These are phyloP conservation scores for Exaiptasia diaphana DNA, from an alignment of 64 coral and sea anemone species.

Conservation along the genomic window DNA sequence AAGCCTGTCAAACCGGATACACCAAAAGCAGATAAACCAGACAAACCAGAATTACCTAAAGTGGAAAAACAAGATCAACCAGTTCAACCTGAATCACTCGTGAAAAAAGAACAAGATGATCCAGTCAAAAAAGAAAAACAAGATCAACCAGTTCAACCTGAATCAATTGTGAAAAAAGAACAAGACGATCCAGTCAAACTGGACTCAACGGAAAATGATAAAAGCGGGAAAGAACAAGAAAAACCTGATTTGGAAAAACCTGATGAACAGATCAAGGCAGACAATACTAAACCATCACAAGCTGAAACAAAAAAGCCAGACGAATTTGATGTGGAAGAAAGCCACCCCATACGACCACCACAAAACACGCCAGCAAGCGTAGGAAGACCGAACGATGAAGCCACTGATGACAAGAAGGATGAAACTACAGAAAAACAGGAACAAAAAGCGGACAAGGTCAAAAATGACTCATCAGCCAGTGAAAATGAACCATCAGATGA, in stretches of 20 bases:
- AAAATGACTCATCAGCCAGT: no score
- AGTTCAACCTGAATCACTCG: no score
- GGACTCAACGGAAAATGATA: not conserved
- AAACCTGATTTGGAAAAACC: not conserved
- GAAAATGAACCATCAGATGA: not conserved
- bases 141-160: no score
- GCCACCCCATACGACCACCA: not conserved
- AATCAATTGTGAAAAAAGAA: not conserved
- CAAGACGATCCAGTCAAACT: not conserved
- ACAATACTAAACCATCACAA: not conserved
- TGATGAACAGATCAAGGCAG: not conserved
- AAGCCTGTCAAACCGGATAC: not conserved
- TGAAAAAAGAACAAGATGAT: not conserved
- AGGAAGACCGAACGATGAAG: not conserved
- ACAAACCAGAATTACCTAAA: not conserved
- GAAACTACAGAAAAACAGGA: not conserved
- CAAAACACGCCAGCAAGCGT: slow-evolving; percentile 5
- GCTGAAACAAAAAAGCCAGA: no score
- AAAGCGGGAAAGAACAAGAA: not conserved
- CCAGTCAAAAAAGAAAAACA: not conserved
- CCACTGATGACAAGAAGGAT: not conserved
- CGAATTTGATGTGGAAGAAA: not conserved
- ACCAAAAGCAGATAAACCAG: not conserved
- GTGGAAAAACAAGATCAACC: not conserved
- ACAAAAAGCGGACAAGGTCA: no score